Percentiles rank a stretch among this genome's conserved stretches.
phyloP scores from a whole-genome alignment of 2,113 vertebrate species.

The Spea multiplicata region DNA sequence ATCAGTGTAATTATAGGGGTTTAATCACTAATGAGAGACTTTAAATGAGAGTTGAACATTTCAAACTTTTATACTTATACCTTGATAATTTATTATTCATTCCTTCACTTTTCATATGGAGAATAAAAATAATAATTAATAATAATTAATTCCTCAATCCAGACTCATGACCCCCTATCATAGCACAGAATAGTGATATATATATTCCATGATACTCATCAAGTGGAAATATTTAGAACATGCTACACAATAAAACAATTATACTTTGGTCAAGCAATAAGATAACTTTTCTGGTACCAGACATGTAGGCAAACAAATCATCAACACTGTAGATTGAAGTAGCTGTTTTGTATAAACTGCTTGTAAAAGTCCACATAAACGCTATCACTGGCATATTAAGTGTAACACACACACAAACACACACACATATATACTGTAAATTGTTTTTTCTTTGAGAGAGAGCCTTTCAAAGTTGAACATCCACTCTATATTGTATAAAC shows the following conservation, averaged over 20 bases:
- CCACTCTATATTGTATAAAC: not conserved
- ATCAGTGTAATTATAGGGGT: too few species aligned
- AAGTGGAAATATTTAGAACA: constrained; percentile 55
- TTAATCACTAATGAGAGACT: too few species aligned
- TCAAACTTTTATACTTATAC: too few species aligned
- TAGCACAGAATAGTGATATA: constrained; percentile 8
- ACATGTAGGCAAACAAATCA: constrained; percentile 46
- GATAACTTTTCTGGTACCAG: constrained; percentile 52
- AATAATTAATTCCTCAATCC: not conserved
- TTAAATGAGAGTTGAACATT: too few species aligned
- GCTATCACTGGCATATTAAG: not conserved
- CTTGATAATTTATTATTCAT: too few species aligned
- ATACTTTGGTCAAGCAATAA: constrained; percentile 75
- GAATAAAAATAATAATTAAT: not conserved
- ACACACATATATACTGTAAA: too few species aligned
- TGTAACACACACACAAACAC: not conserved
- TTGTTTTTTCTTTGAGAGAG: not conserved
- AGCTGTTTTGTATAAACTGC: constrained; percentile 11
- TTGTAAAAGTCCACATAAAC: not conserved
- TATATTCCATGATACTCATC: constrained; percentile 32
- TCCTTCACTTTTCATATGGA: too few species aligned
- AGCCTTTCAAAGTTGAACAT: not conserved
- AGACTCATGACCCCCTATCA: constrained; percentile 21
- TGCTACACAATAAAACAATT: constrained; percentile 66
- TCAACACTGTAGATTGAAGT: constrained; percentile 37